Conservation (phyloP, 2,888 invertebrate genomes). For the Megamerina dolium region DNA sequence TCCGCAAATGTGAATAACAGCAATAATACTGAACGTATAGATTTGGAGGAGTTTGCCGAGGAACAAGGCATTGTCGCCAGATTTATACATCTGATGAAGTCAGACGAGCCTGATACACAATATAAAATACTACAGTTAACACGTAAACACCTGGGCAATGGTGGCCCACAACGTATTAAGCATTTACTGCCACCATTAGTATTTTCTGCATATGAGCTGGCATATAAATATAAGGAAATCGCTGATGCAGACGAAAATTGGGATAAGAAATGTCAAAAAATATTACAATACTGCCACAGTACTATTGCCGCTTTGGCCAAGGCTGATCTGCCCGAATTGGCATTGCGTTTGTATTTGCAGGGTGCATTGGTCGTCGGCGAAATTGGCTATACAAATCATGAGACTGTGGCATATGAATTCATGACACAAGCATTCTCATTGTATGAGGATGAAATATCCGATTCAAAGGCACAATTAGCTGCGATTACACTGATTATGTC, state of each 20-base stretch:
- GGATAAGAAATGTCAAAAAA: slow-evolving; percentile 97
- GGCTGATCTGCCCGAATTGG: slow-evolving; percentile 89
- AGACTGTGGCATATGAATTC: slow-evolving; percentile 97
- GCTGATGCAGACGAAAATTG: slow-evolving; percentile 89
- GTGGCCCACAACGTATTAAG: slow-evolving; percentile 81
- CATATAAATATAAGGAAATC: slow-evolving; percentile 73
- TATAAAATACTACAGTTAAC: slow-evolving; percentile 86
- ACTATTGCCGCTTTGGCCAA: slow-evolving; percentile 92
- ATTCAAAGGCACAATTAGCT: slow-evolving; percentile 92
- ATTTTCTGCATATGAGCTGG: slow-evolving; percentile 87
- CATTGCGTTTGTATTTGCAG: slow-evolving; percentile 88
- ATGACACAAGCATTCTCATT: slow-evolving; percentile 89
- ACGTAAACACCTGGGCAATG: slow-evolving; percentile 82
- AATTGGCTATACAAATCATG: slow-evolving; percentile 89
- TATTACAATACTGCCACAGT: slow-evolving; percentile 96
- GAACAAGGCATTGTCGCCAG: slow-evolving; percentile 86
- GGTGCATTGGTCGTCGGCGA: slow-evolving; percentile 90
- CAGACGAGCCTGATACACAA: slow-evolving; percentile 76
- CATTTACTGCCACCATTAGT: slow-evolving; percentile 91
- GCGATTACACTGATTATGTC: slow-evolving; percentile 94
- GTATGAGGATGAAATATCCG: slow-evolving; percentile 97
- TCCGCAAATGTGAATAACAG: slow-evolving; percentile 18
- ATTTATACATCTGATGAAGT: slow-evolving; percentile 76
- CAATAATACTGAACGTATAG: slow-evolving; percentile 56
- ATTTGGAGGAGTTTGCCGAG: slow-evolving; percentile 92